phyloP scores from a whole-genome alignment of 2,888 invertebrate genomes.

The Griposia aprilina region DNA sequence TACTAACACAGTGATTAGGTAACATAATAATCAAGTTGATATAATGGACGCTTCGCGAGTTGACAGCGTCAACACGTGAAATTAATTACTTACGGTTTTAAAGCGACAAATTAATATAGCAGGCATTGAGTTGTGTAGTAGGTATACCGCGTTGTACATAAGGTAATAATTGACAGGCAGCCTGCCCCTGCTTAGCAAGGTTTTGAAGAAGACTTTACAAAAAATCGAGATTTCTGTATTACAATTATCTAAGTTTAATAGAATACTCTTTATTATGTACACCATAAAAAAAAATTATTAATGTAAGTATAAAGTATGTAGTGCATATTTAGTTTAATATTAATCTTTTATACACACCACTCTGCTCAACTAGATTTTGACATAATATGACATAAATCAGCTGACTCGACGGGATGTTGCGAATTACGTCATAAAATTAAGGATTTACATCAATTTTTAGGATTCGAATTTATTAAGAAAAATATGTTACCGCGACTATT shows the following conservation, averaged over 20 bases:
- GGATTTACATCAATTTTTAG: no score
- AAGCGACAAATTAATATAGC: slow-evolving; percentile 46
- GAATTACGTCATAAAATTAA: no score
- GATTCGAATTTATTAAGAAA: no score
- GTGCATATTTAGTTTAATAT: no score
- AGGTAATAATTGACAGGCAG: neutral
- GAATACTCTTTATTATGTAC: no score
- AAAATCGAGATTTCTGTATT: neutral
- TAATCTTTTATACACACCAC: no score
- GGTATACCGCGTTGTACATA: neutral
- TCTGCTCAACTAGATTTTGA: no score
- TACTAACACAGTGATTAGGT: slow-evolving; percentile 48
- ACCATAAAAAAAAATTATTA: no score
- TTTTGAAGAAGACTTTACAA: neutral
- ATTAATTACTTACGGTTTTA: slow-evolving; percentile 57
- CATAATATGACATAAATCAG: no score
- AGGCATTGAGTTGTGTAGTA: slow-evolving; percentile 15
- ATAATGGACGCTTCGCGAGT: slow-evolving; percentile 56
- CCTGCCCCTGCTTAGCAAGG: neutral
- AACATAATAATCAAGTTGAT: slow-evolving; percentile 49
- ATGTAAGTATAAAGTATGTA: no score
- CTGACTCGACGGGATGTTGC: no score
- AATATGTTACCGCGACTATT: no score
- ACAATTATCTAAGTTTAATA: neutral
- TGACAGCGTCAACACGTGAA: slow-evolving; percentile 51